A percentile compares a stretch with the other conserved stretches of the same genome.
Conservation (phyloP, 2,888 invertebrate genomes). For the Serripes groenlandicus region DNA sequence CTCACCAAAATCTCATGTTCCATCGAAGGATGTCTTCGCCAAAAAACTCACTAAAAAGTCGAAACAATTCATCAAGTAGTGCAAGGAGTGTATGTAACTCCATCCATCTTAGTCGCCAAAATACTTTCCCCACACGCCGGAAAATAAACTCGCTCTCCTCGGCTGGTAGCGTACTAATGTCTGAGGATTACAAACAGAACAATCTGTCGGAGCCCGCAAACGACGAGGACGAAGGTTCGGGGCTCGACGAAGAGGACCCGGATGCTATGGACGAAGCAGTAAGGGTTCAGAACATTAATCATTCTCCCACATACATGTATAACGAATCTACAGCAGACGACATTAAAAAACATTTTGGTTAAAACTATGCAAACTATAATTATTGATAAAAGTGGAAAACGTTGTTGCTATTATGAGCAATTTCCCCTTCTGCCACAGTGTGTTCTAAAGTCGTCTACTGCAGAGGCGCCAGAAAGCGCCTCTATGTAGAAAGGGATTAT, state of each 20-base stretch:
- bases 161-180: slow-evolving; percentile 75
- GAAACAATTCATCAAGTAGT: slow-evolving; percentile 85
- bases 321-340: too few species aligned
- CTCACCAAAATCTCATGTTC: slow-evolving; percentile 91
- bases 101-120: slow-evolving; percentile 83
- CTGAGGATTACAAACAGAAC: slow-evolving; percentile 84
- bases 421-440: too few species aligned
- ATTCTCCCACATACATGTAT: too few species aligned
- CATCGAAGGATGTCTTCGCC: slow-evolving; percentile 84
- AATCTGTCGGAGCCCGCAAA: slow-evolving; percentile 76
- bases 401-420: too few species aligned
- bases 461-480: too few species aligned
- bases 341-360: too few species aligned
- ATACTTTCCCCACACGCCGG: slow-evolving; percentile 81
- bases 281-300: too few species aligned
- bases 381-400: too few species aligned
- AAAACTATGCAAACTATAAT: too few species aligned
- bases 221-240: slow-evolving; percentile 67
- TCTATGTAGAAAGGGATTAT: too few species aligned
- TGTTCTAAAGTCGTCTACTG: too few species aligned
- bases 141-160: slow-evolving; percentile 81
- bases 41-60: slow-evolving; percentile 82
- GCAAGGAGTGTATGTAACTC: slow-evolving; percentile 80
- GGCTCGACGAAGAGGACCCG: slow-evolving; percentile 79
- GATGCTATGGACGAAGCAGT: slow-evolving; percentile 84